Evolutionary conservation across 2,113 vertebrate genomes (phyloP), one percentile per base, ranked within the genome.

Genomic region (Pomatostomus ruficeps): DNA sequence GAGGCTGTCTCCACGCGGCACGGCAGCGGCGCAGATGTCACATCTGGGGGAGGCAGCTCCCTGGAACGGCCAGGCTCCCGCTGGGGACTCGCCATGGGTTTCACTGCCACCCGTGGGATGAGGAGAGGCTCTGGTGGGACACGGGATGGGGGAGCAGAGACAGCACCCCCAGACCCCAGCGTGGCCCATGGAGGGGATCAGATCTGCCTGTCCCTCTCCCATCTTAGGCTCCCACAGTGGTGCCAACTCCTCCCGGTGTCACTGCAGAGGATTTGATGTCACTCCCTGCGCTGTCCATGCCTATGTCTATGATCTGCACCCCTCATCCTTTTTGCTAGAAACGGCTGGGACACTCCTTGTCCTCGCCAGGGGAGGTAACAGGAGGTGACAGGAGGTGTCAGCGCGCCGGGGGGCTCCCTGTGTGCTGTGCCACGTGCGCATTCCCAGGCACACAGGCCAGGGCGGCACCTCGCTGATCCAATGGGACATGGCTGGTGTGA

Each of bases 101-200:
- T 36, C 0, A 0, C 54, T 65, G 89, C 40, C 6, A 0, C 42
- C 46, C 5, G 0, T 8, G 8, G 45, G 63, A 54, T 18, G 14
- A 23, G 25, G 48, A 21, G n/a, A 55, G 29, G 62, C 45, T 83
- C 29, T 1, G 2, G 23, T 28, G 63, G 78, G 48, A 94, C 54
- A 15, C 0, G 1, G 58, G 38, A 7, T 9, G 10, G 55, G 17
- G 62, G 43, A 67, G 35, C 15, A 2, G 1, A 19, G 21, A 13
- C 36, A 48, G 73, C 6, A 12, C 15, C 26, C 23, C 43, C 11
- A 7, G 20, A 38, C 25, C 29, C 43, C 2, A 6, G 66, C 24
- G 25, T 29, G 14, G 3, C 40, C 13, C 4, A 0, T 1, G 17
- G 61, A 0, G 1, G 33, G 33, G 26, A 73, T 54, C 75, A 48